A percentile compares a stretch with the other conserved stretches of the same genome.
These are phyloP conservation scores for Rhynchonema sp. DNA, from an alignment of 2,888 invertebrate genomes.

Conservation along the genomic window DNA sequence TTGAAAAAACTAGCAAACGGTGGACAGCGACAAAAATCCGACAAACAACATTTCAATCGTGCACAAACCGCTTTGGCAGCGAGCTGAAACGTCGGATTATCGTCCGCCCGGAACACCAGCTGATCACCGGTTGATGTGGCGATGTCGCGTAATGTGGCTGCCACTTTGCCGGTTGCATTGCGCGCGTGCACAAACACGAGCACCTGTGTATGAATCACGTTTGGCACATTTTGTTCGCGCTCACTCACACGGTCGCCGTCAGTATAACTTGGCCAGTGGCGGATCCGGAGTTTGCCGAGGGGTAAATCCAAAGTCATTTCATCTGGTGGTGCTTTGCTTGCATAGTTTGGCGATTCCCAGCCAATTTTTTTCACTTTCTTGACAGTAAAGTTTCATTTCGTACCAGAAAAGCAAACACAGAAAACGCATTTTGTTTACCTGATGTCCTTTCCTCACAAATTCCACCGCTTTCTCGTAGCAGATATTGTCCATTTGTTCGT, in stretches of 20 bases:
- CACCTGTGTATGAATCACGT: too few species aligned
- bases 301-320: too few species aligned
- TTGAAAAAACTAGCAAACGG: too few species aligned
- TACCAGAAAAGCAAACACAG: not conserved
- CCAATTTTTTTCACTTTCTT: not conserved
- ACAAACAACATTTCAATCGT: not conserved
- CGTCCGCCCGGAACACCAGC: constrained; percentile 43
- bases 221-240: too few species aligned
- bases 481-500: constrained; percentile 64
- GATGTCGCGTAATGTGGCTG: constrained; percentile 57
- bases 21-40: too few species aligned
- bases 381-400: not conserved
- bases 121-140: constrained; percentile 55
- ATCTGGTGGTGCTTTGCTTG: too few species aligned
- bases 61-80: constrained; percentile 39
- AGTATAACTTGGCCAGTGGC: too few species aligned
- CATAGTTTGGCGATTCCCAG: too few species aligned
- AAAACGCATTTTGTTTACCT: constrained; percentile 37
- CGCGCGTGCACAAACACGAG: constrained; percentile 98
- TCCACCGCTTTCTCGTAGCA: constrained; percentile 77
- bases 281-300: too few species aligned
- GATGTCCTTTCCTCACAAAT: constrained; percentile 70
- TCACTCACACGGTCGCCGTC: too few species aligned
- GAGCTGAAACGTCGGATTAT: constrained; percentile 35
- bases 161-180: constrained; percentile 78